Percentiles rank a stretch among this genome's conserved stretches.
phyloP scores from a whole-genome alignment of 2,113 vertebrate species.

The Pachypanchax playfairii region DNA sequence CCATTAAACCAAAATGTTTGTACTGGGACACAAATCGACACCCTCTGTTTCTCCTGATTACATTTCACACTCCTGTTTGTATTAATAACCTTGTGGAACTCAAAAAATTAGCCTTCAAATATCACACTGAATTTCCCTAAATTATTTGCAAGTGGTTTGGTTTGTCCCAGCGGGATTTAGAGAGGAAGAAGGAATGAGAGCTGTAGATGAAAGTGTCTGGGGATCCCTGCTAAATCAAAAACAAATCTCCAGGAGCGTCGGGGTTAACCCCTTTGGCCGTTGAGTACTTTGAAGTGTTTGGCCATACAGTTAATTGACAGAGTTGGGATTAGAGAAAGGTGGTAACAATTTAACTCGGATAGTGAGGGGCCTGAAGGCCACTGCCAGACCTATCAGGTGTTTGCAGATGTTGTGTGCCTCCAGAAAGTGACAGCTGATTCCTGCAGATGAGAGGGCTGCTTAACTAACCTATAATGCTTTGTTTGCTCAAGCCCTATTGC shows the following conservation, averaged over 20 bases:
- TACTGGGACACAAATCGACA: background rate
- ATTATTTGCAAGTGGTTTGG: conserved; percentile 43
- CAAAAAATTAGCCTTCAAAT: conserved; percentile 57
- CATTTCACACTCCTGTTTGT: conserved; percentile 47
- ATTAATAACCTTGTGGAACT: conserved; percentile 45
- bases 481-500: conserved; percentile 91
- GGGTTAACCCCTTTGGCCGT: conserved; percentile 89
- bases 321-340: conserved; percentile 93
- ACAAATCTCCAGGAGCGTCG: conserved; percentile 80
- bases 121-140: conserved; percentile 61
- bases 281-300: conserved; percentile 90
- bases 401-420: conserved; percentile 84
- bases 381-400: conserved; percentile 92
- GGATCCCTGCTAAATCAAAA: conserved; percentile 80
- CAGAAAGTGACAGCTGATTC: conserved; percentile 78
- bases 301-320: conserved; percentile 94
- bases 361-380: conserved; percentile 80
- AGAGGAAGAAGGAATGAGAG: conserved; percentile 50
- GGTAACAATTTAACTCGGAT: conserved; percentile 98
- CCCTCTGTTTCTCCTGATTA: conserved; percentile 19
- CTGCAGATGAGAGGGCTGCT: conserved; percentile 81
- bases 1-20: conserved; percentile 10
- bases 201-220: conserved; percentile 86
- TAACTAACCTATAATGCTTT: conserved; percentile 91
- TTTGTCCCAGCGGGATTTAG: conserved; percentile 35